Base-by-base conservation (phyloP, 2,888 invertebrate species). In the Diploptera punctata region DNA sequence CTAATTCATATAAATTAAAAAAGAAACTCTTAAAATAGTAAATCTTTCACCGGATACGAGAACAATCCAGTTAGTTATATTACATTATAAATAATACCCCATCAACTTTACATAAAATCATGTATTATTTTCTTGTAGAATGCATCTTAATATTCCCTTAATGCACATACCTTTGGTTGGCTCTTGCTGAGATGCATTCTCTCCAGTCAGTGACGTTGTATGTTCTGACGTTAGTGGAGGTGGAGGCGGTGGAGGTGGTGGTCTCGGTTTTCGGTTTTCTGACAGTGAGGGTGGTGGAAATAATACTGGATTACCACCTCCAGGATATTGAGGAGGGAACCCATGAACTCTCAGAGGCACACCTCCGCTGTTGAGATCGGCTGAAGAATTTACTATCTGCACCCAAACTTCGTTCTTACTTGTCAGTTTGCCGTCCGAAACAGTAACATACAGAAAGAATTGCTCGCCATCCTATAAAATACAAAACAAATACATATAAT, bases 361-460 rank as follows among this genome's bases (percentile, higher is more conserved):
- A 18, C 62, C 68, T 10, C 61, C 47, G n/a, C 38, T 24, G 10
- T 67, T 73, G 33, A 33, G 38, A 16, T 68, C 68, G 7, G 47
- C 61, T 54, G 82, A 80, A 44, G 83, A 79, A 77, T 85, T 84
- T 62, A 85, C 80, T 76, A 92, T 89, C 77, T 88, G 87, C 13
- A 89, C 90, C 80, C 85, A 88, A n/a, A 91, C 89, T 82, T 91
- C 91, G 62, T 85, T 87, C 81, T 91, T 91, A 1, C 90, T 87
- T 5, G 86, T 85, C 61, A 90, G 82, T 74, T 86, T 84, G 4
- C 91, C 91, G 80, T 91, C 90, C 21, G 85, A 86, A 18, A 88
- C 90, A 1, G 89, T 91, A 68, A 92, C 89, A 82, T 89, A 91
- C 19, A 92, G 83, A 76, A 87, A 87, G 78, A 91, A 86, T 77